Evolutionary conservation across 1,140 invertebrate genomes (phyloP).

Genomic region (Saccostrea glomerata): DNA sequence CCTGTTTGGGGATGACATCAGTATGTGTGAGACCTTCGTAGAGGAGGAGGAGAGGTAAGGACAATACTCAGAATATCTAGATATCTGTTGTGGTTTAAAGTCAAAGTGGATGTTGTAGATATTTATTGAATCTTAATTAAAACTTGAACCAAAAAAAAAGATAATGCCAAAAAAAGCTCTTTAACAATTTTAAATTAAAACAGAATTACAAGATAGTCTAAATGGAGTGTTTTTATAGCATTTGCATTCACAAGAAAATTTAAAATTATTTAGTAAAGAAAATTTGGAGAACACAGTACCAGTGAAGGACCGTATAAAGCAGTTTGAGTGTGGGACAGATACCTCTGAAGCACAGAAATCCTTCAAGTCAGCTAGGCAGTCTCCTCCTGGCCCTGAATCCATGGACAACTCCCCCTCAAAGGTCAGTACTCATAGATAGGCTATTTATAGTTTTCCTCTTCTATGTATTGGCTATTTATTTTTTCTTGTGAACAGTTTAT

Average conservation of each 20-base stretch:
- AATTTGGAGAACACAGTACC: constrained; percentile 39
- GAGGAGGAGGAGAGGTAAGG: constrained; percentile 15
- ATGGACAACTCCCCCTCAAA: neutral
- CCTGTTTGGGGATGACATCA: constrained; percentile 70
- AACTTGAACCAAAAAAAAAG: too few species aligned
- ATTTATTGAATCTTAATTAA: too few species aligned
- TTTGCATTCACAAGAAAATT: too few species aligned
- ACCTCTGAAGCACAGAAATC: neutral
- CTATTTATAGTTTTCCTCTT: neutral
- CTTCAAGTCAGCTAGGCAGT: neutral
- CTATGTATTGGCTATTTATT: too few species aligned
- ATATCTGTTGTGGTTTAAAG: too few species aligned
- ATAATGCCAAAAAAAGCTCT: too few species aligned
- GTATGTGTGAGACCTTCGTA: constrained; percentile 54
- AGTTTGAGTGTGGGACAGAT: constrained; percentile 46
- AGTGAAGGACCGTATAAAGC: constrained; percentile 56
- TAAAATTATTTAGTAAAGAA: neutral
- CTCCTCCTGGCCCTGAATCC: neutral
- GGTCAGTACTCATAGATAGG: neutral
- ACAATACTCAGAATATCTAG: neutral
- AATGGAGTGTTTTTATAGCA: too few species aligned
- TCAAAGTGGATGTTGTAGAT: too few species aligned
- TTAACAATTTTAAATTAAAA: too few species aligned
- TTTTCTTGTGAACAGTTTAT: neutral
- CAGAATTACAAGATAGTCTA: too few species aligned